Evolutionary conservation across 2,113 vertebrate genomes (phyloP).

Genomic region (Thalassarche chlororhynchos): DNA sequence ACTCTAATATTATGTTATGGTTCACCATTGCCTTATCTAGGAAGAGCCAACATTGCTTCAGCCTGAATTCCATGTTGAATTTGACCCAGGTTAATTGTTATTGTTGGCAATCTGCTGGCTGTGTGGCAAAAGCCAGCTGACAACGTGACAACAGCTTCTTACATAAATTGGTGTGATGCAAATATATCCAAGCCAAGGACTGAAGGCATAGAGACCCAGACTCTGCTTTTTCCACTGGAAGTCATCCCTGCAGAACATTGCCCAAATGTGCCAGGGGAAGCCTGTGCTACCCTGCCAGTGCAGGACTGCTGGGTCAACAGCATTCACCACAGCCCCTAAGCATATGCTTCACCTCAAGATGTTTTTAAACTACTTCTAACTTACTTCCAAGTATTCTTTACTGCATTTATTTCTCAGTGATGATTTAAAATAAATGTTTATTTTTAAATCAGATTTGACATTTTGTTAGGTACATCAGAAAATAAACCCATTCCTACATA

Average conservation of each 20-base stretch:
- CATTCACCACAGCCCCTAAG: background rate
- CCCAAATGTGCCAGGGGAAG: background rate
- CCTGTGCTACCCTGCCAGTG: background rate
- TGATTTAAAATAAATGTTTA: background rate
- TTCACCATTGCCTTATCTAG: background rate
- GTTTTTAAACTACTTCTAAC: background rate
- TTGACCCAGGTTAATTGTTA: background rate
- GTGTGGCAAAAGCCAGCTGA: constrained; percentile 16
- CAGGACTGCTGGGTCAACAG: background rate
- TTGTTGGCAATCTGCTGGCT: constrained; percentile 2
- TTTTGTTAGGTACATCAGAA: constrained; percentile 16
- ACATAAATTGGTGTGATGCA: background rate
- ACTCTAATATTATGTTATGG: background rate
- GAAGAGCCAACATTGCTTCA: background rate
- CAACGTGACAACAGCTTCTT: constrained; percentile 4
- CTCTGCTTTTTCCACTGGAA: background rate
- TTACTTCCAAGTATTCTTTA: background rate
- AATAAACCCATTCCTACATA: constrained; percentile 5
- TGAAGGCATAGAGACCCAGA: background rate
- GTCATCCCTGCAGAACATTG: background rate
- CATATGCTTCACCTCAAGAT: background rate
- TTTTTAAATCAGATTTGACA: constrained; percentile 16
- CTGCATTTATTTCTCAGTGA: background rate
- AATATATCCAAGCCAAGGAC: background rate
- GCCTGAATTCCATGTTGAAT: background rate